A percentile compares a stretch with the other conserved stretches of the same genome.
Evolutionary conservation across 2,797 vertebrate species (phyloP).

Genomic region (Anolis apletophallus): DNA sequence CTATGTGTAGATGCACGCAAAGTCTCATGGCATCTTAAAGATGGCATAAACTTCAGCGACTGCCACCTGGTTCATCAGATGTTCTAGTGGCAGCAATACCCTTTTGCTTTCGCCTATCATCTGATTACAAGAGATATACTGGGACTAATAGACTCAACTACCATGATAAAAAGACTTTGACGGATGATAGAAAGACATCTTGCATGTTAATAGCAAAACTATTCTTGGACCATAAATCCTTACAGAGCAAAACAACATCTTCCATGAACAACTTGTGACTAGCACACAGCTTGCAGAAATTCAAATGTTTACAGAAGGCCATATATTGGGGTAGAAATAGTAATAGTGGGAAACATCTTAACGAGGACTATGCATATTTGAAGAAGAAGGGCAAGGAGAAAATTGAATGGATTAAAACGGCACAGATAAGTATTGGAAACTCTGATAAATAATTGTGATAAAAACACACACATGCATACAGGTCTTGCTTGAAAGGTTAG

Average conservation of each 20-base stretch:
- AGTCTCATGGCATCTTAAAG: no score
- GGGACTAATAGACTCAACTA: neutral
- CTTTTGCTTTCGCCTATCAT: no score
- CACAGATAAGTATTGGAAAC: neutral
- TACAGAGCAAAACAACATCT: neutral
- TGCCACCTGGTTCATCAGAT: no score
- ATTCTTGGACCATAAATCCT: neutral
- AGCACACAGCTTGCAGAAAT: neutral
- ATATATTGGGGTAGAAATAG: neutral
- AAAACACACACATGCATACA: neutral
- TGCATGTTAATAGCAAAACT: neutral
- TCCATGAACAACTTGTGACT: no score
- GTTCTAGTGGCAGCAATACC: neutral
- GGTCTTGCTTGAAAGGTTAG: neutral
- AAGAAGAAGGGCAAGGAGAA: neutral
- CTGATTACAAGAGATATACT: neutral
- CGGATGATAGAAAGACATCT: neutral
- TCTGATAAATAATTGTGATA: neutral
- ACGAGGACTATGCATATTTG: neutral
- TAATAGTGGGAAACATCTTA: neutral
- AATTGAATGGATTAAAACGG: neutral
- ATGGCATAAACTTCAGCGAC: no score
- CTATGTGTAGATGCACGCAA: no score
- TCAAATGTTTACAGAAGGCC: neutral
- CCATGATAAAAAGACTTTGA: neutral